phyloP scores from a whole-genome alignment of 2,113 vertebrate genomes.

The Elanus axillaris region DNA sequence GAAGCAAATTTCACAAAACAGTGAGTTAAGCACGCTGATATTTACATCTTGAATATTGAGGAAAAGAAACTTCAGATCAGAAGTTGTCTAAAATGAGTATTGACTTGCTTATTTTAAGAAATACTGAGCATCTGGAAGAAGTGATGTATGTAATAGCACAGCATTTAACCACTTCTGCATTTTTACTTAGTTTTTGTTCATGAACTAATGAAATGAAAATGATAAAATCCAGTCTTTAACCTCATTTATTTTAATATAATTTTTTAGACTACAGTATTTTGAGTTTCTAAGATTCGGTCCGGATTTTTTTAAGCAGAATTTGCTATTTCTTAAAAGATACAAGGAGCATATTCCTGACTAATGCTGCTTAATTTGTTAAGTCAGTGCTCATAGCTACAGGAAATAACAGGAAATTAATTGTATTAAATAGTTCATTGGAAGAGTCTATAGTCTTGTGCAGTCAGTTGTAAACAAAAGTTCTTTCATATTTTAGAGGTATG shows the following conservation, averaged over 20 bases:
- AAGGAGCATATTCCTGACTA: not conserved
- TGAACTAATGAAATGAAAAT: not conserved
- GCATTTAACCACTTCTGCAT: not conserved
- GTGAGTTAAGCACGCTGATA: slow-evolving; percentile 38
- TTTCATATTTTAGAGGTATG: not conserved
- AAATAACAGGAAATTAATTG: not conserved
- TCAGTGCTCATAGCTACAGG: not conserved
- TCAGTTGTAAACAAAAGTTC: not conserved
- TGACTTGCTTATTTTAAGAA: not conserved
- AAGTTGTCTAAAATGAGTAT: not conserved
- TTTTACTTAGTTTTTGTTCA: not conserved
- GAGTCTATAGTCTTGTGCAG: not conserved
- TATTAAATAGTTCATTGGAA: not conserved
- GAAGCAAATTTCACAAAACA: slow-evolving; percentile 7
- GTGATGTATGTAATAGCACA: not conserved
- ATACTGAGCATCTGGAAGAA: not conserved
- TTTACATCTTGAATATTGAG: not conserved
- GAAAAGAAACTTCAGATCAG: not conserved
- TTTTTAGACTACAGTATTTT: not conserved
- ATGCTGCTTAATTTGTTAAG: not conserved
- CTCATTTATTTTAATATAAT: not conserved
- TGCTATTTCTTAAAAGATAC: not conserved
- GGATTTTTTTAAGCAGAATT: not conserved
- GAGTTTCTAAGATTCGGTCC: not conserved
- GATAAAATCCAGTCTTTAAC: not conserved